These are phyloP conservation scores for Pararge aegeria DNA, from an alignment of 1,140 invertebrate genomes.

Conservation along the genomic window DNA sequence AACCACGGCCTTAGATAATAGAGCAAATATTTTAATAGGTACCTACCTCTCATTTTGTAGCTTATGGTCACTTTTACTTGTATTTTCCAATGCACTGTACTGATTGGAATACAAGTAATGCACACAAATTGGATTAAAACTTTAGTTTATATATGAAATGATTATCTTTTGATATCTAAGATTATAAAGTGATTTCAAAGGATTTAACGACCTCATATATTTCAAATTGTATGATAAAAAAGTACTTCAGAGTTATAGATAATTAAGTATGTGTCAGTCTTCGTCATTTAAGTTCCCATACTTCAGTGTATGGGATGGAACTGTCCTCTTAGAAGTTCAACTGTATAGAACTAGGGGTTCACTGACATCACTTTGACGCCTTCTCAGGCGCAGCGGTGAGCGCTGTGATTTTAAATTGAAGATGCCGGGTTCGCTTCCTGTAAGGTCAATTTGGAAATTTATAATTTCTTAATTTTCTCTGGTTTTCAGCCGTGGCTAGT, in stretches of 20 bases:
- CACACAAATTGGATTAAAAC: neutral
- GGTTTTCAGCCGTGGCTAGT: no score
- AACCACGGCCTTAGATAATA: no score
- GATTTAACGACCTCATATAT: conserved; percentile 12
- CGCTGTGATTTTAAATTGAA: no score
- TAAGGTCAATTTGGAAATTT: no score
- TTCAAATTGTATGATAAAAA: conserved; percentile 7
- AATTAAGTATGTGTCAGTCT: neutral
- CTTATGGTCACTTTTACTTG: neutral
- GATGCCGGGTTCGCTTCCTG: no score
- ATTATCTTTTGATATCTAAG: conserved; percentile 9
- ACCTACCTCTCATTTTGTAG: conserved; percentile 2
- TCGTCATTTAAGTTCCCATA: neutral
- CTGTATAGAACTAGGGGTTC: no score
- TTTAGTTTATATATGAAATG: conserved; percentile 16
- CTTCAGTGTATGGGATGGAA: neutral
- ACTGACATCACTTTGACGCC: no score
- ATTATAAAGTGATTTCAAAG: conserved; percentile 17
- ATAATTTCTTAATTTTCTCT: no score
- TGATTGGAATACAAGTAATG: neutral
- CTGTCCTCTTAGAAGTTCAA: no score
- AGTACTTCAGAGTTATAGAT: neutral
- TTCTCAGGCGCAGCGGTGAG: no score
- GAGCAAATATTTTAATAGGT: neutral
- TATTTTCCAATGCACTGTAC: neutral